A percentile compares a stretch with the other conserved stretches of the same genome.
These are phyloP conservation scores for Enteromius fasciolatus DNA, from an alignment of 2,797 vertebrate genomes.

Conservation along the genomic window DNA sequence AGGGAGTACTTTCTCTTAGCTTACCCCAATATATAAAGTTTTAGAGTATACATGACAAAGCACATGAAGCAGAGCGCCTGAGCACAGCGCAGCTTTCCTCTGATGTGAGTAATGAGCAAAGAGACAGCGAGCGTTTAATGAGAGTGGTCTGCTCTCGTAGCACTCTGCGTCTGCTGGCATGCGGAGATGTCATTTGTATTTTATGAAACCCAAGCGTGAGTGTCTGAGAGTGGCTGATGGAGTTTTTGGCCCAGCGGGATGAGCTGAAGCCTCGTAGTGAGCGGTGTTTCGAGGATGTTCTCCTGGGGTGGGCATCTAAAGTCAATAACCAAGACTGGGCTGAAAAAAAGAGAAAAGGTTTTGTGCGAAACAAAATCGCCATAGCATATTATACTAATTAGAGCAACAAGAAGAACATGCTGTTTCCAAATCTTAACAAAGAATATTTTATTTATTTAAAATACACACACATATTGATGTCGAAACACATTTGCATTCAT, in stretches of 20 bases:
- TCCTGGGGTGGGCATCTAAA: conserved; percentile 6
- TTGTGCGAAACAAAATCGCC: too few species aligned
- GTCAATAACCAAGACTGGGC: neutral
- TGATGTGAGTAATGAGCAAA: conserved; percentile 68
- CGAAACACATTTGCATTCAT: neutral
- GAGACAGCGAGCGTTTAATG: conserved; percentile 72
- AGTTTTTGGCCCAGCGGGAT: conserved; percentile 11
- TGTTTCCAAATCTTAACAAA: neutral
- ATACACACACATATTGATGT: neutral
- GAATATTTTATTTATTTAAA: neutral
- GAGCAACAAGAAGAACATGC: neutral
- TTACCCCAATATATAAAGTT: conserved; percentile 11
- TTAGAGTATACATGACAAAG: conserved; percentile 9
- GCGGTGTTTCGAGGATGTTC: neutral
- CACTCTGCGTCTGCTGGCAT: conserved; percentile 74
- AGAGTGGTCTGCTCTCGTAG: conserved; percentile 69
- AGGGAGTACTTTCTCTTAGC: neutral
- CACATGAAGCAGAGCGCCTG: neutral
- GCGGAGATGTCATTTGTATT: conserved; percentile 77
- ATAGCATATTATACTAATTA: neutral
- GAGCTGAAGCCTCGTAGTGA: neutral
- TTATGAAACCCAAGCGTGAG: conserved; percentile 70
- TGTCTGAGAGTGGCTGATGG: conserved; percentile 67
- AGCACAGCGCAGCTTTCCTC: conserved; percentile 20
- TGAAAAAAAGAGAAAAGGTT: neutral